A percentile compares a stretch with the other conserved stretches of the same genome.
phyloP scores from a whole-genome alignment of 1,140 invertebrate genomes.

The Acromyrmex charruanus region DNA sequence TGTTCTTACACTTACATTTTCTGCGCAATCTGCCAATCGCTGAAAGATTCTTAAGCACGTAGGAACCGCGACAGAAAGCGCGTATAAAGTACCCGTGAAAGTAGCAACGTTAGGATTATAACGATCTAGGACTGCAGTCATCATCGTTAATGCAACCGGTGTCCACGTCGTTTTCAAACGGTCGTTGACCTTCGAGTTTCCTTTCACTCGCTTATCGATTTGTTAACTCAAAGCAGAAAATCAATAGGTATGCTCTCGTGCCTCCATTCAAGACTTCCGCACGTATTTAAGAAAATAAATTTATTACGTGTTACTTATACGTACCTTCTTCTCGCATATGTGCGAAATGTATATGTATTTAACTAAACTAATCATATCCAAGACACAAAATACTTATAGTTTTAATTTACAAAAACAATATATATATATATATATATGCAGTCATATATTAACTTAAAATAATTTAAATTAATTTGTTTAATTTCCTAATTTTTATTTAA shows the following conservation, averaged over 20 bases:
- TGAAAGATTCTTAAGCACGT: constrained; percentile 43
- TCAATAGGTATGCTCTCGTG: constrained; percentile 48
- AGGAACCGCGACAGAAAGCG: constrained; percentile 34
- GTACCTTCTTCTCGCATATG: neutral
- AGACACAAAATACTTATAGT: neutral
- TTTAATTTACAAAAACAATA: neutral
- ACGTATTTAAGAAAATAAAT: constrained; percentile 30
- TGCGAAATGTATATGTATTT: neutral
- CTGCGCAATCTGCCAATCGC: constrained; percentile 17
- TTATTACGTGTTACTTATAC: constrained; percentile 6
- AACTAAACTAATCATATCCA: neutral
- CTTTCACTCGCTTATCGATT: constrained; percentile 73
- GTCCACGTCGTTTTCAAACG: constrained; percentile 69
- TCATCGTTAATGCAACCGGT: constrained; percentile 67
- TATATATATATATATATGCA: neutral
- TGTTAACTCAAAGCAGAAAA: constrained; percentile 65
- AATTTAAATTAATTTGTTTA: neutral
- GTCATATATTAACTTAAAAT: neutral
- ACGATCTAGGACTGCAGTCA: constrained; percentile 67
- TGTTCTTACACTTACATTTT: constrained; percentile 37
- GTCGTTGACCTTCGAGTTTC: constrained; percentile 73
- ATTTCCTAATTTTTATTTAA: neutral
- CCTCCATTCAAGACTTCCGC: constrained; percentile 34
- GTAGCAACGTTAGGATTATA: constrained; percentile 66
- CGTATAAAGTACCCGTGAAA: constrained; percentile 59